Evolutionary conservation across 1,140 invertebrate genomes (phyloP).

Genomic region (Sitophilus oryzae): DNA sequence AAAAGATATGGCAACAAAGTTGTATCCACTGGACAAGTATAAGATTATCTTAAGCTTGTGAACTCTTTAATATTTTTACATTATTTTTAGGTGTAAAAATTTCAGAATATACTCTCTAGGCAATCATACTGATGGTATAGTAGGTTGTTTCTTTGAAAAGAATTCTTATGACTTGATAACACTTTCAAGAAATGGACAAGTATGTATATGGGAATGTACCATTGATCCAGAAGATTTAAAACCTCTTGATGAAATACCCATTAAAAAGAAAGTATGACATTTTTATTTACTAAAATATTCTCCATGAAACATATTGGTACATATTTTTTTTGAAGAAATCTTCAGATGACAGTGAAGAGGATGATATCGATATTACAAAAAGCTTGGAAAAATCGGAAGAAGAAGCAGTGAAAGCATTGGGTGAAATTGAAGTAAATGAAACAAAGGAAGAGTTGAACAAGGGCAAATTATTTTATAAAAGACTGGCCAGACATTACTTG

Average conservation of each 20-base stretch:
- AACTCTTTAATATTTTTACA: too few relatives aligned
- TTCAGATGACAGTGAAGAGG: conserved; percentile 49
- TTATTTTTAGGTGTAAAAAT: conserved; percentile 55
- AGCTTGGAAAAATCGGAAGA: conserved; percentile 47
- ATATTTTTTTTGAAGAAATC: conserved; percentile 26
- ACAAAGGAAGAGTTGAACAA: conserved; percentile 48
- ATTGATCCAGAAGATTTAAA: conserved; percentile 62
- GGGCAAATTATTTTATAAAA: conserved; percentile 65
- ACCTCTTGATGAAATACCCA: conserved; percentile 40
- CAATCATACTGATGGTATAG: conserved; percentile 74
- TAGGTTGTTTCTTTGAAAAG: conserved; percentile 83
- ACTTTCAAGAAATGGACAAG: conserved; percentile 61
- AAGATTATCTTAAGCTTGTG: too few relatives aligned
- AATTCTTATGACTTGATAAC: conserved; percentile 76
- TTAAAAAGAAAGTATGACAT: conserved; percentile 32
- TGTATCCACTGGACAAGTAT: conserved; percentile 70
- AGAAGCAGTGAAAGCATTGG: conserved; percentile 46
- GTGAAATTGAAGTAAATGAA: conserved; percentile 44
- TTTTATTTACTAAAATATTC: not conserved
- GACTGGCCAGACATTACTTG: conserved; percentile 64
- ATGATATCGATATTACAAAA: conserved; percentile 51
- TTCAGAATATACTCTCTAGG: conserved; percentile 67
- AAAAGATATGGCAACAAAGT: conserved; percentile 77
- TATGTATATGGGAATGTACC: conserved; percentile 82
- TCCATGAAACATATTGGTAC: not conserved